Conservation (phyloP, 2,113 vertebrate genomes). For the Phrynocephalus versicolor region DNA sequence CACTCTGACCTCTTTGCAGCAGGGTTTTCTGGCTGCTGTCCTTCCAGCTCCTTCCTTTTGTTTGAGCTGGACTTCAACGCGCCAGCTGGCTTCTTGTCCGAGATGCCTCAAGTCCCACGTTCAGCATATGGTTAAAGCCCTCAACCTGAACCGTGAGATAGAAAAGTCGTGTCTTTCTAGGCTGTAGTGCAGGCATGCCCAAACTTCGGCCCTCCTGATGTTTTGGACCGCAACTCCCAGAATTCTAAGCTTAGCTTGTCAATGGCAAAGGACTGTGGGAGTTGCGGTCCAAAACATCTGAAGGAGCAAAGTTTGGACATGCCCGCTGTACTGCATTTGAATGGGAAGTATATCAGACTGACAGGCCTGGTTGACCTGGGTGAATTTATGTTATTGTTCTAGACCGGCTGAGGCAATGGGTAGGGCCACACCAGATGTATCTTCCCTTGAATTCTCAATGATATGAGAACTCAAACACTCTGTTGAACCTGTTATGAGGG, state of each 20-base stretch:
- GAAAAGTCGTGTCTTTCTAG: background rate
- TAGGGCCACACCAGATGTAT: background rate
- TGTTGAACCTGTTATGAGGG: background rate
- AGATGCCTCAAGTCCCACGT: background rate
- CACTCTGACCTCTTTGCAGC: background rate
- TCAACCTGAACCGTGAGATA: background rate
- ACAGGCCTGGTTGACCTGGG: background rate
- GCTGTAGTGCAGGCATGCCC: too few species aligned
- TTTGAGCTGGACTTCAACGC: background rate
- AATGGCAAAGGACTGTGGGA: too few species aligned
- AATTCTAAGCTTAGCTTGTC: too few species aligned
- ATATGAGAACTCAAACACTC: background rate
- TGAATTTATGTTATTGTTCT: background rate
- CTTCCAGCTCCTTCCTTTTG: background rate
- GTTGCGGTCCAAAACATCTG: too few species aligned
- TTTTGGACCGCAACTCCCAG: too few species aligned
- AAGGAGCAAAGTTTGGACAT: too few species aligned
- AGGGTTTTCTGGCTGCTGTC: background rate
- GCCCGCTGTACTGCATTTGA: background rate
- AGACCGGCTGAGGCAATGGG: background rate
- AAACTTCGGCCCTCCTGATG: too few species aligned
- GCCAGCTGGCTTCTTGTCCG: background rate
- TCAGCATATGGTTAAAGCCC: background rate
- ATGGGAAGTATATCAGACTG: background rate
- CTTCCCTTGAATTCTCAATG: background rate